These are phyloP conservation scores for Drosophila malerkotliana DNA, from an alignment of 1,140 invertebrate genomes.

Conservation along the genomic window DNA sequence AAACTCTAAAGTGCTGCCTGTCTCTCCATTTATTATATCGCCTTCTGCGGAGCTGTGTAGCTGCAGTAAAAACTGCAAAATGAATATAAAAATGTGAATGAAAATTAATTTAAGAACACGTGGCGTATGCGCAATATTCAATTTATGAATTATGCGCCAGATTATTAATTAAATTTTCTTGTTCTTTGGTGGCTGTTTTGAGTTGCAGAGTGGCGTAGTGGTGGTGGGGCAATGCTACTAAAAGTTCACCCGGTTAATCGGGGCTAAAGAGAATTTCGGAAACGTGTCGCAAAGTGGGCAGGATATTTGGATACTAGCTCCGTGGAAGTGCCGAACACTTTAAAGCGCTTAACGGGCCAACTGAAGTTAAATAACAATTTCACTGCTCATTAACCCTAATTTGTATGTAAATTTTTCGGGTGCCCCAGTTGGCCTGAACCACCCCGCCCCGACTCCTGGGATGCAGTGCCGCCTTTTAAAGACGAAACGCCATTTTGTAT, in stretches of 20 bases:
- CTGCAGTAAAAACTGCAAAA: conserved; percentile 38
- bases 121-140: conserved; percentile 64
- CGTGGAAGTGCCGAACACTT: conserved; percentile 58
- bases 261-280: conserved; percentile 55
- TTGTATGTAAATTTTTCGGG: conserved; percentile 78
- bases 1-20: conserved; percentile 16
- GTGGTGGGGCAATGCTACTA: neutral
- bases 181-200: conserved; percentile 3
- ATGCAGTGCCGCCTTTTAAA: conserved; percentile 50
- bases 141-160: conserved; percentile 57
- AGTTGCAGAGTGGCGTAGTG: neutral
- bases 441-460: conserved; percentile 12
- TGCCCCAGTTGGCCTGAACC: conserved; percentile 45
- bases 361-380: conserved; percentile 82
- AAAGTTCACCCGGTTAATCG: conserved; percentile 22
- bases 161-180: conserved; percentile 52
- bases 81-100: conserved; percentile 17
- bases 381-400: conserved; percentile 82
- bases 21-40: neutral
- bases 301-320: conserved; percentile 46
- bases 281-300: conserved; percentile 72
- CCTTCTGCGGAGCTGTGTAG: neutral
- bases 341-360: conserved; percentile 75
- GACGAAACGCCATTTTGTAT: conserved; percentile 47
- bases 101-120: conserved; percentile 64